Base-by-base conservation (phyloP, 2,888 invertebrate genomes). In the Belgica antarctica region DNA sequence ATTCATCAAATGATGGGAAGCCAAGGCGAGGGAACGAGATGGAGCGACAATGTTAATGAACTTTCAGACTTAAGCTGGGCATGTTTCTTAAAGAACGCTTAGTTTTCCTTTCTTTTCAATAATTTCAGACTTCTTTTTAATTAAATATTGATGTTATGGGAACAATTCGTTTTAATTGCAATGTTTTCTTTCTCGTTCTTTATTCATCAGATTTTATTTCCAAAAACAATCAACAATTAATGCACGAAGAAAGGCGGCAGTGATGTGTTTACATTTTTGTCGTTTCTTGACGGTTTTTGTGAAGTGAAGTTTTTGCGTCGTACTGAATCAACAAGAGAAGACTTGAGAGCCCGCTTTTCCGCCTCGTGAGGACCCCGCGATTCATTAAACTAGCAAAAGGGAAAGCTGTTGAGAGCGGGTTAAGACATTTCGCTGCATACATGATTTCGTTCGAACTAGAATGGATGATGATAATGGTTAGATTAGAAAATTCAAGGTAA, bases 11-110 rank as follows among this genome's bases (percentile, higher is more conserved):
- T 46, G 15, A 46, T n/a, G 34, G 12, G 34, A 8, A 12, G 12
- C 7, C 34, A 31, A 31, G 34, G 12, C 5, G 41, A 41, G 41
- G 41, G 15, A 41, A 41, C 12, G 15, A 41, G 34, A 31, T 5
- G 34, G 34, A n/a, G 31, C 31, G 12, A 24, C 27, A 24, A 63
- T 63, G 63, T 63, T 63, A 63, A 63, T 63, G 63, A 63, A 63
- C 63, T 63, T 52, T 52, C 7, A 52, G 24, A 24, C 52, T 52
- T 52, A 19, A 52, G 52, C 52, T 52, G 52, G 4, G 3, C 41
- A 41, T 4, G 34, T 31, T 31, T 46, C 15, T 46, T 46, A 17
- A 7, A n/a, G n/a, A n/a, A n/a, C n/a, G n/a, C 12, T n/a, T 10
- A 15, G 24, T 4, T 52, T 5, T 52, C 22, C 19, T 52, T 4